A percentile compares a stretch with the other conserved stretches of the same genome.
These are phyloP conservation scores for Scaptomyza tumidula DNA, from an alignment of 2,888 invertebrate genomes.

Conservation along the genomic window DNA sequence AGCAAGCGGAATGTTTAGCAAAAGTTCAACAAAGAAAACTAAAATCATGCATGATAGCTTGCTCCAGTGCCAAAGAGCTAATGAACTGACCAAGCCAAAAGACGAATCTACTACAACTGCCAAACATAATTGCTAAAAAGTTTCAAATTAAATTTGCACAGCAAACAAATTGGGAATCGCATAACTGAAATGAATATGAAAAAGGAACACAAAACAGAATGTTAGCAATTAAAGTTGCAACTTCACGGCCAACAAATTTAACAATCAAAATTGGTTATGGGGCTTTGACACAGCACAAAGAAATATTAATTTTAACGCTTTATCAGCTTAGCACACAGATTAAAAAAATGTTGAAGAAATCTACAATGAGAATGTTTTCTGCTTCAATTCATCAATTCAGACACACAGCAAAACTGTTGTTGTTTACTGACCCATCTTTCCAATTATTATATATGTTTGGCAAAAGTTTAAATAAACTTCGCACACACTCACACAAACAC, in stretches of 20 bases:
- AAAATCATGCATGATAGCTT: neutral
- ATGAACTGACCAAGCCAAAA: neutral
- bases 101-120: too few relatives aligned
- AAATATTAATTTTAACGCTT: conserved; percentile 1
- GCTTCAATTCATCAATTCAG: conserved; percentile 7
- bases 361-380: neutral
- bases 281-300: neutral
- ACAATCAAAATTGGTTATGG: neutral
- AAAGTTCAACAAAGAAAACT: conserved; percentile 15
- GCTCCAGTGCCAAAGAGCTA: neutral
- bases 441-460: conserved; percentile 2
- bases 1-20: conserved; percentile 4
- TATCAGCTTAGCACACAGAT: neutral
- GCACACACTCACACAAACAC: neutral
- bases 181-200: neutral
- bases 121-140: neutral
- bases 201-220: neutral
- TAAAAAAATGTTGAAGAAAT: neutral
- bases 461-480: conserved; percentile 7
- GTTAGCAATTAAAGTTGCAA: neutral
- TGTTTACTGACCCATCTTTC: conserved; percentile 1
- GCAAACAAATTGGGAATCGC: neutral
- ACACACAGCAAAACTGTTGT: neutral
- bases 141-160: neutral
- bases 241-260: neutral